Base-by-base conservation (phyloP, 1,140 invertebrate genomes). In the Holotrichia oblita region DNA sequence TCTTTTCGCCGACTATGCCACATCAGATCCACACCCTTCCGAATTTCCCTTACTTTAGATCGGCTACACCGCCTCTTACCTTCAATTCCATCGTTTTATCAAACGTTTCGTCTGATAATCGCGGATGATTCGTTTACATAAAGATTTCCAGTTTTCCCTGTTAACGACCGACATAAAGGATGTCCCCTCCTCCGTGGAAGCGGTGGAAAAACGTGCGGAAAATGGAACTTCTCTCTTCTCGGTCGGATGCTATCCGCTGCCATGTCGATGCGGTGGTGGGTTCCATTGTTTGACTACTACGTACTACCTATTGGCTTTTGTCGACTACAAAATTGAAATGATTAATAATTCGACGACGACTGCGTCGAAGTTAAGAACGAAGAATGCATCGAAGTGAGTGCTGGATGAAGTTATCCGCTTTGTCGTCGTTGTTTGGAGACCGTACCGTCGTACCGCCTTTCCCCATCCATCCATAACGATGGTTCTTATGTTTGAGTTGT, bases 71-170 rank as follows among this genome's bases (percentile, higher is more conserved):
- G n/a, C n/a, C n/a, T n/a, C 61, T 24, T 69, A 69, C 61, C 61
- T 34, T 27, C 61, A 6, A 0, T 48, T 17, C 14, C 48, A 17
- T 55, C 20, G 61, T 14, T 69, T 69, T 69, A 69, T 69, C 61
- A 69, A 69, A 27, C 27, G 27, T 34, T 34, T 69, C 61, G 61
- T 69, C 61, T 69, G 22, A 69, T 69, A 69, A 69, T 69, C 61
- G 61, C 61, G 12, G 61, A 69, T 55, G 48, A 55, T 69, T 14
- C 27, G 27, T 69, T 69, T 69, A 34, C 61, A 34, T 69, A 69
- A 69, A 69, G 61, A 69, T 69, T 69, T 69, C 61, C 61, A 69
- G 61, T 69, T 69, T 69, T 69, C 48, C 48, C 14, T 14, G 48
- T 17, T 55, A 55, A 55, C 48, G 14, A 55, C 27, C 48, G 48